Evolutionary conservation across 1,140 invertebrate genomes (phyloP).

Genomic region (Limonius californicus): DNA sequence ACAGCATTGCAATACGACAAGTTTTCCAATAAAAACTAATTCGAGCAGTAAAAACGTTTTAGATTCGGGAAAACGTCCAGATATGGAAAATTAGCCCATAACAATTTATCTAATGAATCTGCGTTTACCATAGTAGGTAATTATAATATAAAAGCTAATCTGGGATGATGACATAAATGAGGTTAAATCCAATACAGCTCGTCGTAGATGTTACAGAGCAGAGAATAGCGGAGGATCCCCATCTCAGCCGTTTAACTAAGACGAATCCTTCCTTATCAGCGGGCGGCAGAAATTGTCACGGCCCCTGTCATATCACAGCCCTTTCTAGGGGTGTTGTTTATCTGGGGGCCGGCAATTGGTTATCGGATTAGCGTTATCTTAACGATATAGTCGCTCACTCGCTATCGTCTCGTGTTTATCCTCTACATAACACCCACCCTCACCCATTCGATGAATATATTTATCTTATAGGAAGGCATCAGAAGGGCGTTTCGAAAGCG

Average conservation of each 20-base stretch:
- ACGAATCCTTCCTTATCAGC: conserved; percentile 35
- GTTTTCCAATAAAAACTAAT: no score
- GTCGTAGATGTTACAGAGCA: not conserved
- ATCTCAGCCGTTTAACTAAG: conserved; percentile 21
- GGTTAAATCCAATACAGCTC: conserved; percentile 17
- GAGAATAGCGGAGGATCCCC: conserved; percentile 13
- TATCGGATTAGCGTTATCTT: conserved; percentile 45
- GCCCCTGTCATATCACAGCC: conserved; percentile 37
- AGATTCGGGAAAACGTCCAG: no score
- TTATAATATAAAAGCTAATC: conserved; percentile 17
- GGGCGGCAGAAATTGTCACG: conserved; percentile 42
- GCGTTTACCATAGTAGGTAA: not conserved
- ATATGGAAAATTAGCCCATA: no score
- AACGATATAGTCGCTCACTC: conserved; percentile 40
- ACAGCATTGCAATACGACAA: no score
- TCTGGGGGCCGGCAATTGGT: conserved; percentile 38
- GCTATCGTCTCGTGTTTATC: conserved; percentile 18
- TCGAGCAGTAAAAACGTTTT: no score
- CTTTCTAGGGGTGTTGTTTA: conserved; percentile 15
- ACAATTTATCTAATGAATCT: no score
- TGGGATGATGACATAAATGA: conserved; percentile 13
- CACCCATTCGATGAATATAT: not conserved
- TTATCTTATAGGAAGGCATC: not conserved
- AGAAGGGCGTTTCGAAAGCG: no score
- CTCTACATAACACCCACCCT: conserved; percentile 7